Evolutionary conservation across 2,888 invertebrate genomes (phyloP), one percentile per base, ranked within the genome.

Genomic region (Dasysyrphus tricinctus): DNA sequence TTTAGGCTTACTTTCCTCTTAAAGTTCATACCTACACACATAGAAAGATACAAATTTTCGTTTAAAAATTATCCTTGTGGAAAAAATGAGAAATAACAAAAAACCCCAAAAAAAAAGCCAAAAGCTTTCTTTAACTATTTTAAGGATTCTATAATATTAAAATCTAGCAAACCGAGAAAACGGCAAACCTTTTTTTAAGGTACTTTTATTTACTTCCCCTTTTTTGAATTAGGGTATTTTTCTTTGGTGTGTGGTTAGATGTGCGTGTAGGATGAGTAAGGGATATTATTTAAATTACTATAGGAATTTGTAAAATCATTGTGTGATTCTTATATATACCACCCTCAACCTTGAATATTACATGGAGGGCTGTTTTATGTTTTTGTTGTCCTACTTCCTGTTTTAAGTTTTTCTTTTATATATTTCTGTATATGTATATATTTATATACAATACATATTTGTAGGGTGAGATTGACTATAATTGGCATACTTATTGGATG

Each of bases 291-390:
- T 72, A 73, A 69, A 56, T 76, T 47, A 61, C 61, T 56, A n/a
- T n/a, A 16, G 76, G 34, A 69, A 49, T 65, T 65, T 47, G 47
- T 70, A 65, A 44, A 75, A 75, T 49, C 42, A 51, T 70, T 79
- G 75, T 67, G 57, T 59, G 70, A 57, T 32, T 49, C 47, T 77
- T 61, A 39, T 49, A 39, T 49, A 69, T 77, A 81, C 49, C 69
- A 73, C 77, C 42, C 54, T 57, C 70, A 81, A 77, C 80, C 85
- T 85, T 85, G 85, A 80, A 67, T 51, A 44, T 65, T 42, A 67
- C 32, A 72, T 47, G 59, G 65, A 61, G 34, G 65, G 65, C 16
- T 73, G 32, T 57, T 49, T 37, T 54, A 34, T 65, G 65, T 61
- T 73, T 19, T 9, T 61, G 67, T 51, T 77, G 85, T n/a, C 81